Percentiles rank a stretch among this genome's conserved stretches.
phyloP scores from a whole-genome alignment of 2,797 vertebrate species.

The Triplophysa yarkandensis region DNA sequence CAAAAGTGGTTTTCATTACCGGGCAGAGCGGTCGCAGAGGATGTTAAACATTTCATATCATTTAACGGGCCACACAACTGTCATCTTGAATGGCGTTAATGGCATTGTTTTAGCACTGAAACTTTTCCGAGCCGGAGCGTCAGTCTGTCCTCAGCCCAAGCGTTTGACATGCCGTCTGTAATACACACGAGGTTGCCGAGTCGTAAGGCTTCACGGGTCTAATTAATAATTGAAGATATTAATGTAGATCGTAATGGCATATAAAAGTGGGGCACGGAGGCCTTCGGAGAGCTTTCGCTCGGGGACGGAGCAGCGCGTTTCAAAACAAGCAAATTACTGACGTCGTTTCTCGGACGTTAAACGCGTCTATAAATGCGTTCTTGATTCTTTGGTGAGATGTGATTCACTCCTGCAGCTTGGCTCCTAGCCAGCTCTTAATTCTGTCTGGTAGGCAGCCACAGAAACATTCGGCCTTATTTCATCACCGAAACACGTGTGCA shows the following conservation, averaged over 20 bases:
- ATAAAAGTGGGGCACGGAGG: constrained; percentile 56
- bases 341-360: constrained; percentile 37
- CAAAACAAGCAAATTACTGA: constrained; percentile 57
- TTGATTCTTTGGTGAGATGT: constrained; percentile 45
- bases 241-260: constrained; percentile 58
- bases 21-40: constrained; percentile 41
- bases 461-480: constrained; percentile 52
- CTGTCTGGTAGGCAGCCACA: constrained; percentile 53
- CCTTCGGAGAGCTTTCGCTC: constrained; percentile 53
- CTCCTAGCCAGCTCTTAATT: constrained; percentile 47
- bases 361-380: constrained; percentile 30
- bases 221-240: constrained; percentile 63
- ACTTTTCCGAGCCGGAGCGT: constrained; percentile 50
- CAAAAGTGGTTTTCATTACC: constrained; percentile 54
- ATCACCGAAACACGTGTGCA: constrained; percentile 52
- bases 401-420: constrained; percentile 48
- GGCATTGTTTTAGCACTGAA: constrained; percentile 58
- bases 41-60: constrained; percentile 56
- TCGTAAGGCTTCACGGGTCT: constrained; percentile 51
- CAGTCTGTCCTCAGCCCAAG: constrained; percentile 40
- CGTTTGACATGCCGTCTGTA: constrained; percentile 53
- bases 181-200: constrained; percentile 41
- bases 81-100: constrained; percentile 58
- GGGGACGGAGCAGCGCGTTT: constrained; percentile 45
- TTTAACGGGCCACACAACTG: constrained; percentile 54